Conservation (phyloP, 2,113 vertebrate species). For the Ptyas mucosa region DNA sequence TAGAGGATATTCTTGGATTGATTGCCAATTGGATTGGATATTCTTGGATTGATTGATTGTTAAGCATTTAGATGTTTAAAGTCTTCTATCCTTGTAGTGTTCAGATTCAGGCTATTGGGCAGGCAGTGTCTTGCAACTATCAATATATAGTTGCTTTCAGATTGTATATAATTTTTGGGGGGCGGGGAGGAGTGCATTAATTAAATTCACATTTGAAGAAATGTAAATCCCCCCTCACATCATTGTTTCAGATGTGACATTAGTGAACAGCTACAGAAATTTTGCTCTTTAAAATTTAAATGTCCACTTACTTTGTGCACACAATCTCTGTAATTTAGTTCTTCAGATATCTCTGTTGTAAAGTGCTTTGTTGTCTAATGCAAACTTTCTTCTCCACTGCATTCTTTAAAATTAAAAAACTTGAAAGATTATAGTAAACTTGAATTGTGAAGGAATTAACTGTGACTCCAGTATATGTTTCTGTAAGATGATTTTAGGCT, state of each 20-base stretch:
- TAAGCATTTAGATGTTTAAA: background rate
- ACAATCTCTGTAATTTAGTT: background rate
- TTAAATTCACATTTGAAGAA: background rate
- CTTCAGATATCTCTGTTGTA: background rate
- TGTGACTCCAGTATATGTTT: background rate
- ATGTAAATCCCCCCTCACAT: background rate
- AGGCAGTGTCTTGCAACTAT: background rate
- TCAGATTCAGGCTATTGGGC: background rate
- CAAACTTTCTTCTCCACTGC: background rate
- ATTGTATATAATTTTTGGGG: background rate
- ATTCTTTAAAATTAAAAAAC: background rate
- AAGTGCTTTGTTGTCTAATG: background rate
- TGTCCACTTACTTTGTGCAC: background rate
- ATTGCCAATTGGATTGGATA: background rate
- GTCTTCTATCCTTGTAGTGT: background rate
- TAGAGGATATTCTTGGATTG: background rate
- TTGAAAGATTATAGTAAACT: background rate
- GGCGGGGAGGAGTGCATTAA: background rate
- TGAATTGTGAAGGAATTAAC: background rate
- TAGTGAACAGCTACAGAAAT: background rate
- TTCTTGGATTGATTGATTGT: background rate
- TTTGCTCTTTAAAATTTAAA: background rate
- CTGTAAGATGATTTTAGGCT: slow-evolving; percentile 29
- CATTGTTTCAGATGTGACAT: background rate
- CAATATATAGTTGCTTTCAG: background rate